Base-by-base conservation (phyloP, 30 jellyfish, hydroid and myxozoan genomes). In the Aurelia coerulea region DNA sequence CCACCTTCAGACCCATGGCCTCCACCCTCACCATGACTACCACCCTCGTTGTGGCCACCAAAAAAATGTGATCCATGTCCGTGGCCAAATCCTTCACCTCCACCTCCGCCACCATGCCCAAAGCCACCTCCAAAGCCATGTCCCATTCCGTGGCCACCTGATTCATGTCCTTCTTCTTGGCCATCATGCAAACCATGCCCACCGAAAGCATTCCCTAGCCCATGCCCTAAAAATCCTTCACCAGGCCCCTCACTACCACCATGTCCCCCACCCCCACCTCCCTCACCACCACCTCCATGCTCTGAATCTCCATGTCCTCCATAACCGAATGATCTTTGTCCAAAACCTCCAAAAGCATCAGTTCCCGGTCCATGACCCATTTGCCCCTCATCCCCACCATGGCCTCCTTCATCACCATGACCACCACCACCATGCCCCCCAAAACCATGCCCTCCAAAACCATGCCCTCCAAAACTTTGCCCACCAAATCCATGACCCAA, bases 1-100 rank as follows among this genome's bases (percentile, higher is more conserved):
- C 46, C 87, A 17, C 74, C 81, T 4, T 78, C 89, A 78, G 23
- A 16, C 11, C 79, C 79, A 65, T 65, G 81, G 41, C 81, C 81
- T 4, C 74, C 79, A 39, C 62, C 83, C 10, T 52, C 29, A 49
- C 65, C 84, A 16, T 53, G 49, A 51, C 74, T 71, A 5, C 58
- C 76, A 58, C 81, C 77, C 42, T 17, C 74, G 0, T 52, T 56
- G 49, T 46, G 42, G 4, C 93, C 93, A 32, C 79, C 85, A 72
- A 23, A 51, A 52, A 62, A 62, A 51, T 65, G 69, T 12, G 34
- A 46, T 12, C 73, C 85, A 68, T 51, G 58, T 15, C 83, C 81
- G 1, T 46, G 56, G 42, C 83, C 91, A 53, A 51, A 49, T 13
- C 46, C 42, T 13, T 32, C 68, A 29, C 89, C 58, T 16, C 90